Conservation (phyloP, 2,797 vertebrate species). For the Carcharodon carcharias region DNA sequence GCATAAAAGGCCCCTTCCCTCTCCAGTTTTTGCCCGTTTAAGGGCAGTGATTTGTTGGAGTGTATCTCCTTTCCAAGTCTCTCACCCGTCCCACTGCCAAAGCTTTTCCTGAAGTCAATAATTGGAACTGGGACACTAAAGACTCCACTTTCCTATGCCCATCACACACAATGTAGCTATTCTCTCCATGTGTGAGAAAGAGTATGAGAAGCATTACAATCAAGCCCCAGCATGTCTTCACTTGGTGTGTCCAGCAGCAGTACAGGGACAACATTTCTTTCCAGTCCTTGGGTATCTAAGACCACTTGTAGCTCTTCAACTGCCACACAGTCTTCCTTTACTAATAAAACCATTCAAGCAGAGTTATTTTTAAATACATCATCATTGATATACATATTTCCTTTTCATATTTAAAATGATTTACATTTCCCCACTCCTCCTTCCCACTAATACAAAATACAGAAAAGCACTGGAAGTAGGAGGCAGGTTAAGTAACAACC, state of each 20-base stretch:
- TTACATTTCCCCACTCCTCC: not conserved
- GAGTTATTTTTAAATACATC: not conserved
- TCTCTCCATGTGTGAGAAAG: not conserved
- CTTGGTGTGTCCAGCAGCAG: not conserved
- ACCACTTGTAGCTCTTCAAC: not conserved
- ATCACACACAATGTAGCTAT: not conserved
- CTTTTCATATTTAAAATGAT: not conserved
- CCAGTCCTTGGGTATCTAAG: not conserved
- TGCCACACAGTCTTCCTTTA: not conserved
- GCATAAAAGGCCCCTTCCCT: not conserved
- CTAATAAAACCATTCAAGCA: not conserved
- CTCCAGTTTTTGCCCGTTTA: not conserved
- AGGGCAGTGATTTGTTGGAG: not conserved
- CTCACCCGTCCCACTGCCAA: not conserved
- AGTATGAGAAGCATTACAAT: too few species aligned
- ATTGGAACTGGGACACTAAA: not conserved
- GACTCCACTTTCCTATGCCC: not conserved
- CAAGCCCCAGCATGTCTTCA: too few species aligned
- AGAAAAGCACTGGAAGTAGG: not conserved
- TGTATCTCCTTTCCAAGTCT: not conserved
- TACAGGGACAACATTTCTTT: too few species aligned
- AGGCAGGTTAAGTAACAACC: not conserved
- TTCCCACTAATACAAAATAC: not conserved
- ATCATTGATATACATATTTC: not conserved
- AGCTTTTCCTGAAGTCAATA: not conserved